Conservation (phyloP, 35 echinoderm and acorn worm genomes). For the Apostichopus japonicus region DNA sequence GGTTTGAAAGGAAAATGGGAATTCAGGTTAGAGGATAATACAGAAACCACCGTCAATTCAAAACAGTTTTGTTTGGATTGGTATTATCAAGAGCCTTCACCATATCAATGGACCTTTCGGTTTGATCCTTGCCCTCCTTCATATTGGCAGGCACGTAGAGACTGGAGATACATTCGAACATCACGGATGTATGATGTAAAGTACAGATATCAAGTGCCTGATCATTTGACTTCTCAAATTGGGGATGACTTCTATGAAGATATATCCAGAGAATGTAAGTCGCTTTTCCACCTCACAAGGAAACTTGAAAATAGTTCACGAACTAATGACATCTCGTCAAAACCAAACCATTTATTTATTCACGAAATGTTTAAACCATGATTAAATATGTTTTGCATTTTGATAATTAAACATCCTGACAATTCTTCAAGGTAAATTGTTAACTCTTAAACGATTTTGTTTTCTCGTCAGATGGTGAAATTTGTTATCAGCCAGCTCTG, state of each 20-base stretch:
- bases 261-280: neutral
- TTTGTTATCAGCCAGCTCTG: constrained; percentile 30
- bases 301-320: no score
- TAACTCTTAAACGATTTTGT: neutral
- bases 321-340: no score
- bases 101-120: neutral
- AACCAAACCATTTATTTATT: no score
- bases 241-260: constrained; percentile 15
- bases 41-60: constrained; percentile 36
- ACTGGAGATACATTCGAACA: constrained; percentile 21
- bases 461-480: constrained; percentile 17
- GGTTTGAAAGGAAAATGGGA: constrained; percentile 31
- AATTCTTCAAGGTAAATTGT: neutral
- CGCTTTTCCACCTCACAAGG: neutral
- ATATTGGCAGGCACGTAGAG: constrained; percentile 39
- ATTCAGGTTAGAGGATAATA: constrained; percentile 55
- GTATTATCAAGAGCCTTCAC: constrained; percentile 32
- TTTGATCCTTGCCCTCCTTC: constrained; percentile 52
- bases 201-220: neutral
- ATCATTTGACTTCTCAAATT: neutral
- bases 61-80: constrained; percentile 55
- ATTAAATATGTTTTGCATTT: no score
- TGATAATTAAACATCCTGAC: no score
- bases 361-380: no score
- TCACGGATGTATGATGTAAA: constrained; percentile 8